phyloP scores from a whole-genome alignment of 2,888 invertebrate genomes.

The Notocelia uddmanniana region DNA sequence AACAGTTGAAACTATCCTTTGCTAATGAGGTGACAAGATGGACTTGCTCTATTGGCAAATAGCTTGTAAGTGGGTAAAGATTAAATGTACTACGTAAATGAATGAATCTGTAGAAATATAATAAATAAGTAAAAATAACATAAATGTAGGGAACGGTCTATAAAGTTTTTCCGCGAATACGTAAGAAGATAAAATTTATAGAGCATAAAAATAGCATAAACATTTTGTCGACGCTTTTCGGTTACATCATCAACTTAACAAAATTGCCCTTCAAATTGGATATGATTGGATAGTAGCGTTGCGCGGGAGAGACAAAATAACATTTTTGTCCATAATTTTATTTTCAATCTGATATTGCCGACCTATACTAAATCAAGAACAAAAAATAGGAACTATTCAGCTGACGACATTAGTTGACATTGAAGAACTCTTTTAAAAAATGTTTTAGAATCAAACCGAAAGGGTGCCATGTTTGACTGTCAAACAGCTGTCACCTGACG shows the following conservation, averaged over 20 bases:
- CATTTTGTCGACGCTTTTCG: constrained; percentile 11
- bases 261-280: constrained; percentile 32
- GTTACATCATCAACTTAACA: constrained; percentile 23
- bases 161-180: not conserved
- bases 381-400: not conserved
- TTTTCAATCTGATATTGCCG: constrained; percentile 28
- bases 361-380: constrained; percentile 20
- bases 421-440: not conserved
- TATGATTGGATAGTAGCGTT: constrained; percentile 25
- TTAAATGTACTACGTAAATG: no score
- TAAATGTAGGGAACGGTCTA: not conserved
- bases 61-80: no score
- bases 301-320: constrained; percentile 36
- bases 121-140: not conserved
- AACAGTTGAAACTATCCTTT: no score
- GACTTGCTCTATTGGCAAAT: no score
- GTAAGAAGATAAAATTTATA: constrained; percentile 6
- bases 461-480: constrained; percentile 51
- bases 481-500: constrained; percentile 50
- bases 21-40: no score
- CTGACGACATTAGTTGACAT: not conserved
- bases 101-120: no score
- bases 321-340: constrained; percentile 33
- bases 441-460: not conserved
- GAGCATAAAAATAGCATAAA: constrained; percentile 24